Conservation (phyloP, 2,888 invertebrate species). For the Acholoe squamosa region DNA sequence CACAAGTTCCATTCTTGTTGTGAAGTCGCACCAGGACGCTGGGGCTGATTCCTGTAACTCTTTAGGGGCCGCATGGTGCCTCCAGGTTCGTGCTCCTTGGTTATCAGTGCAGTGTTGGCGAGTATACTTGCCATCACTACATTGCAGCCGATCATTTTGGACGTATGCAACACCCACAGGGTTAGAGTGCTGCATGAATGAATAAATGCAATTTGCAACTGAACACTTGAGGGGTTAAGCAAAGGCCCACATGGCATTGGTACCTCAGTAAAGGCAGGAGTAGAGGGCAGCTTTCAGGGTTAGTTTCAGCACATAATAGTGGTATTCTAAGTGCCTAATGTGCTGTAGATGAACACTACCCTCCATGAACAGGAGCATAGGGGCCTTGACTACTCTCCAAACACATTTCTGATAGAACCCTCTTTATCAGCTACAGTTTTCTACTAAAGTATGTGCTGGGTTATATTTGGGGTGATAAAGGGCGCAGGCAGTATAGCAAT, state of each 20-base stretch:
- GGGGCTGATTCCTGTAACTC: not conserved
- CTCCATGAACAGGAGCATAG: not conserved
- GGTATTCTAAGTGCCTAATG: not conserved
- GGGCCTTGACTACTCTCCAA: not conserved
- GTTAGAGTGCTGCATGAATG: too few relatives aligned
- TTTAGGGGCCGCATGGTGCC: not conserved
- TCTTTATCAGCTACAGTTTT: not conserved
- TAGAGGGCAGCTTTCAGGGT: not conserved
- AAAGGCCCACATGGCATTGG: not conserved
- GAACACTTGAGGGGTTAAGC: not conserved
- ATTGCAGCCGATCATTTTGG: too few relatives aligned
- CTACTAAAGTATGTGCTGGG: not conserved
- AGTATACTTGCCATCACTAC: too few relatives aligned
- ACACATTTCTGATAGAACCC: not conserved
- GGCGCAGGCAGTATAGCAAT: not conserved
- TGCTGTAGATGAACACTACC: not conserved
- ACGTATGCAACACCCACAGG: too few relatives aligned
- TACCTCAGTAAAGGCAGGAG: not conserved
- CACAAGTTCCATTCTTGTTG: not conserved
- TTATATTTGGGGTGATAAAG: not conserved
- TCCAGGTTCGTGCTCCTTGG: not conserved
- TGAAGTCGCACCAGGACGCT: not conserved
- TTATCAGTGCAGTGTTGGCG: too few relatives aligned
- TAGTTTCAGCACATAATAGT: slow-evolving; percentile 10
- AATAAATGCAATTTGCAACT: too few relatives aligned